Percentiles rank a stretch among this genome's conserved stretches.
phyloP scores from a whole-genome alignment of 2,797 vertebrate species.

The Tapera naevia region DNA sequence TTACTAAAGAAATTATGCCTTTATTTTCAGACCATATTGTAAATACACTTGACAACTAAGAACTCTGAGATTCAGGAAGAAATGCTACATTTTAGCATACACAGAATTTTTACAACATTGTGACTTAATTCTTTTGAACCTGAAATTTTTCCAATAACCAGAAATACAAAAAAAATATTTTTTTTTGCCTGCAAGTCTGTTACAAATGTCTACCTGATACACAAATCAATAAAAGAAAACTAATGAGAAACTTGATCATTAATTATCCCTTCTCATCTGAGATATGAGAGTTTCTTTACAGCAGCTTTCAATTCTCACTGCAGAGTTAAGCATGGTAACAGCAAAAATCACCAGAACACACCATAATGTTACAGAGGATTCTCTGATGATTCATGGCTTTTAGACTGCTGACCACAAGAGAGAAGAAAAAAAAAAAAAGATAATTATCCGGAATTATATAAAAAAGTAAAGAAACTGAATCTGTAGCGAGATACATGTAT shows the following conservation, averaged over 20 bases:
- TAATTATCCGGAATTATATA: neutral
- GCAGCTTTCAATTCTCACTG: neutral
- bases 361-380: neutral
- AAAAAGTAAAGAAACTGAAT: neutral
- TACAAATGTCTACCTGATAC: neutral
- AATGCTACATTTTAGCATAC: neutral
- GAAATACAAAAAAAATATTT: neutral
- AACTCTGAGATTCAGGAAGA: neutral
- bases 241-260: neutral
- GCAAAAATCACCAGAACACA: neutral
- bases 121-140: neutral
- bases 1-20: neutral
- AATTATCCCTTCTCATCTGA: neutral
- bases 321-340: neutral
- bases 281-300: neutral
- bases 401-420: neutral
- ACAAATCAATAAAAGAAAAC: neutral
- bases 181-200: neutral
- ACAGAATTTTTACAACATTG: neutral
- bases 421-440: neutral
- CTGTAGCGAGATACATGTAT: neutral
- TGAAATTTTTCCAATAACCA: neutral
- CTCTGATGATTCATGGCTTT: neutral
- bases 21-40: neutral
- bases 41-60: neutral